Conservation (phyloP, 2,888 invertebrate genomes). For the Dasypogon diadema region DNA sequence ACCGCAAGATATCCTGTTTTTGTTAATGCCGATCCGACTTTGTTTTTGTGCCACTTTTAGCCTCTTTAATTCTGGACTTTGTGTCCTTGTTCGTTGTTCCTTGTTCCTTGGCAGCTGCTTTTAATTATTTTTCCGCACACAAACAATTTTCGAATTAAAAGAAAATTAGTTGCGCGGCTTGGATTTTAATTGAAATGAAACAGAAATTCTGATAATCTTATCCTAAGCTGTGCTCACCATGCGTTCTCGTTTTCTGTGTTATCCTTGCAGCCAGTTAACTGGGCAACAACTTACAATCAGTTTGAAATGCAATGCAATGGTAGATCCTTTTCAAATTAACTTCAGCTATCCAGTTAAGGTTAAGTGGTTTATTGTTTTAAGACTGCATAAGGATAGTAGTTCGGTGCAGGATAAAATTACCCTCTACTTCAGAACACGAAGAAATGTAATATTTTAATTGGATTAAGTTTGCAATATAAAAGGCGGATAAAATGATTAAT, state of each 20-base stretch:
- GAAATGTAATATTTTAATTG: too few relatives aligned
- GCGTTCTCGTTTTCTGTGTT: not conserved
- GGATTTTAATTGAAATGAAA: constrained; percentile 55
- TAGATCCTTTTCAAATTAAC: too few relatives aligned
- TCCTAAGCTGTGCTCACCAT: not conserved
- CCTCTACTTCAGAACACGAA: too few relatives aligned
- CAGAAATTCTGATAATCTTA: not conserved
- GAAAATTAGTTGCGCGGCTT: constrained; percentile 53
- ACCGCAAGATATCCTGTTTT: constrained; percentile 25
- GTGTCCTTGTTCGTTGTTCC: not conserved
- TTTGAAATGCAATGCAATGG: not conserved
- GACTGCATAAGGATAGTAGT: too few relatives aligned
- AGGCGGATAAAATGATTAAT: too few relatives aligned
- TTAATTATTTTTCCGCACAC: constrained; percentile 42
- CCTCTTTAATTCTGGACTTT: constrained; percentile 7
- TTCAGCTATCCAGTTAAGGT: too few relatives aligned
- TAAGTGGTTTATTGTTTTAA: too few relatives aligned
- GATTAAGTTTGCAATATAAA: too few relatives aligned
- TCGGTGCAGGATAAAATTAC: too few relatives aligned
- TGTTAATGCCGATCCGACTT: constrained; percentile 11
- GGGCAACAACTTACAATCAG: constrained; percentile 13
- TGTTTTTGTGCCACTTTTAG: constrained; percentile 40
- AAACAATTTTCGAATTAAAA: constrained; percentile 52
- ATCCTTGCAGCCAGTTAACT: not conserved
- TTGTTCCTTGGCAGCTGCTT: not conserved